Evolutionary conservation across 2,113 vertebrate species (phyloP).

Genomic region (Ia io): DNA sequence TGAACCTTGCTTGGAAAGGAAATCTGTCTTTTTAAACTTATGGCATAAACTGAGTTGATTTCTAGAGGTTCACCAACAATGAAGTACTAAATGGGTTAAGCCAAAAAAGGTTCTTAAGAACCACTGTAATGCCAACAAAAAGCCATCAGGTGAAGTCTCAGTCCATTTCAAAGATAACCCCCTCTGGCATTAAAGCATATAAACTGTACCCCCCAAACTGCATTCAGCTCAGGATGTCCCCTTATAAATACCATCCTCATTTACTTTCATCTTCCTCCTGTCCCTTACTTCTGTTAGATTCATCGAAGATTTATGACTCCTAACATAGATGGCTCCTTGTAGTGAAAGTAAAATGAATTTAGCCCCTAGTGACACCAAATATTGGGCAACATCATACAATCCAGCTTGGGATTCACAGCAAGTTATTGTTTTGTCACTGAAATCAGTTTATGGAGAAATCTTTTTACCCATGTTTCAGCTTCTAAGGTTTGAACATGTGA

Average conservation of each 20-base stretch:
- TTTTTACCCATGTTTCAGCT: slow-evolving; percentile 1
- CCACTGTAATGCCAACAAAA: not conserved
- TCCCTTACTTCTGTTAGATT: not conserved
- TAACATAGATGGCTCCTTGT: not conserved
- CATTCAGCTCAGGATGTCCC: not conserved
- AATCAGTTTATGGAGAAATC: not conserved
- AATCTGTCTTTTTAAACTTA: not conserved
- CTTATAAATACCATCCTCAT: not conserved
- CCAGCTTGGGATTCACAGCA: not conserved
- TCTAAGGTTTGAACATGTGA: not conserved
- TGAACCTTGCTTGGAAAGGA: not conserved
- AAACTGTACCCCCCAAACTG: not conserved
- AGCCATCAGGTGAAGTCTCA: not conserved
- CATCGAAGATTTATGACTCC: not conserved
- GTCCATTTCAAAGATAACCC: not conserved
- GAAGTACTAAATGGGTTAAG: not conserved
- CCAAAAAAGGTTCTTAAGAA: not conserved
- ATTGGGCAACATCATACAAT: not conserved
- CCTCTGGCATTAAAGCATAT: not conserved
- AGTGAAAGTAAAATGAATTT: not conserved
- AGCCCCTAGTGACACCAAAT: not conserved
- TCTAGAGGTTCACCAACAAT: not conserved
- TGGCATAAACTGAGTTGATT: not conserved
- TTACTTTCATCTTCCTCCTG: fast-evolving
- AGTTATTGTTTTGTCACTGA: not conserved